Evolutionary conservation across 1,140 invertebrate species (phyloP).

Genomic region (Octopus bimaculoides): DNA sequence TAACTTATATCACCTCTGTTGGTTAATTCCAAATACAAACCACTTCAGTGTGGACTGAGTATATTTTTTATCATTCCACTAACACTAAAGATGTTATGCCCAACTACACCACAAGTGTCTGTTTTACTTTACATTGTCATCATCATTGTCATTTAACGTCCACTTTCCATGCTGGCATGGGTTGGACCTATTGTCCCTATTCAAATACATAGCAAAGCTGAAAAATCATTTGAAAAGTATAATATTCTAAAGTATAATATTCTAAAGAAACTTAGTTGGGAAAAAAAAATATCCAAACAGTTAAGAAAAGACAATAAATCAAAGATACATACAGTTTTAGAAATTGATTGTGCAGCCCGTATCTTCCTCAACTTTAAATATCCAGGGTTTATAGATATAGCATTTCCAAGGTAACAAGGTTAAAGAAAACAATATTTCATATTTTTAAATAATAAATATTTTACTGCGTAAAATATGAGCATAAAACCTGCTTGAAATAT

Average conservation of each 20-base stretch:
- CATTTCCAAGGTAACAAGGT: slow-evolving; percentile 83
- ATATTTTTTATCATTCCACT: too few species aligned
- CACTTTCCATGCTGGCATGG: neutral
- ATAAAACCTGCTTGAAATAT: too few species aligned
- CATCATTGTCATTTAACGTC: neutral
- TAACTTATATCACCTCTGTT: too few species aligned
- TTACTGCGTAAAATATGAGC: too few species aligned
- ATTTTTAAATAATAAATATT: too few species aligned
- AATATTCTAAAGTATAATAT: neutral
- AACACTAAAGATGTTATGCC: too few species aligned
- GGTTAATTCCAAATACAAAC: too few species aligned
- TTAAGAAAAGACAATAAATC: neutral
- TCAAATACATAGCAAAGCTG: neutral
- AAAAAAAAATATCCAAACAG: neutral
- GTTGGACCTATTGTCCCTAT: neutral
- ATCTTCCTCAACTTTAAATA: slow-evolving; percentile 98
- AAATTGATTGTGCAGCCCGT: slow-evolving; percentile 94
- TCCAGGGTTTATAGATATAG: slow-evolving; percentile 91
- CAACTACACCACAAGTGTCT: too few species aligned
- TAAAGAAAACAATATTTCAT: slow-evolving; percentile 62
- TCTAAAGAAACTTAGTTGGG: neutral
- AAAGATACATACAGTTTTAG: slow-evolving; percentile 78
- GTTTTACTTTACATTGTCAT: too few species aligned
- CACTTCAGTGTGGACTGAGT: too few species aligned
- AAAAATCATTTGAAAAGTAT: neutral